Evolutionary conservation across 2,888 invertebrate genomes (phyloP).

Genomic region (Chirona hameri): DNA sequence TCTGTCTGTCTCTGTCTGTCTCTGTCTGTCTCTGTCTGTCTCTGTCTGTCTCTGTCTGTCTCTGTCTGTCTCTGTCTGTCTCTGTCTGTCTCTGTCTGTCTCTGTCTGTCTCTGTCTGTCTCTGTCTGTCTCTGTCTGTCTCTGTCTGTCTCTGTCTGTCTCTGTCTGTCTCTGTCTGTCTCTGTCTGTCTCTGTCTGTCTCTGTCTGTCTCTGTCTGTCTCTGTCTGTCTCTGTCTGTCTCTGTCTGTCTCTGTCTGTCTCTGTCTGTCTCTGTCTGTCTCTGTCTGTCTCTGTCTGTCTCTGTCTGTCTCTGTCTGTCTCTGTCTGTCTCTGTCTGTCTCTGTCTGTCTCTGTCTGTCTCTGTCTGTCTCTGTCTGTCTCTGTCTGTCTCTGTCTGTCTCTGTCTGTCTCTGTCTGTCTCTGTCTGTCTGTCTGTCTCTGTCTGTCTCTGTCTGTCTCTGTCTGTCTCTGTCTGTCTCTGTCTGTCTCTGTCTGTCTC

Average conservation of each 20-base stretch:
- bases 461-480: conserved; percentile 74
- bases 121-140: conserved; percentile 75
- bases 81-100: conserved; percentile 67
- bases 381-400: conserved; percentile 67
- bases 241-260: conserved; percentile 75
- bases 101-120: conserved; percentile 74
- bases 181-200: conserved; percentile 75
- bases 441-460: conserved; percentile 70
- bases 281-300: conserved; percentile 74
- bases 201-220: conserved; percentile 67
- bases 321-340: conserved; percentile 67
- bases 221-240: conserved; percentile 74
- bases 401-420: conserved; percentile 74
- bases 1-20: conserved; percentile 75
- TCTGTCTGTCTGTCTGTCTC: conserved; percentile 71
- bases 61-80: conserved; percentile 75
- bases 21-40: conserved; percentile 67
- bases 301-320: conserved; percentile 75
- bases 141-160: conserved; percentile 67
- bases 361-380: conserved; percentile 75
- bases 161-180: conserved; percentile 74
- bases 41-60: conserved; percentile 74
- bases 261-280: conserved; percentile 67
- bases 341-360: conserved; percentile 74
- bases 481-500: conserved; percentile 72